Conservation (phyloP, 2,797 vertebrate species). For the Sarcoramphus papa region DNA sequence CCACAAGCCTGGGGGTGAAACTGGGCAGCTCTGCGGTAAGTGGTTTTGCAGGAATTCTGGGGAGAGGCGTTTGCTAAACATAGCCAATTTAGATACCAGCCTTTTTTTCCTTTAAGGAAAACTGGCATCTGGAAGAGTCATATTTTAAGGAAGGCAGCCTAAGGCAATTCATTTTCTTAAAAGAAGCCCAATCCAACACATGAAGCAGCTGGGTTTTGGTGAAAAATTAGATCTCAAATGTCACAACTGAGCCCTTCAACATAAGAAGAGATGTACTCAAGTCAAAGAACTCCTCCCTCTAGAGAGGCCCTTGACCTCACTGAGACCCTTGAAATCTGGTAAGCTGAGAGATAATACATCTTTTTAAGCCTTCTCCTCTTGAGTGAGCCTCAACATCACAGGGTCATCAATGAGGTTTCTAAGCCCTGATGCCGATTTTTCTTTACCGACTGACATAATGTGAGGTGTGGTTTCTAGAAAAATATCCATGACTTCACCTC, state of each 20-base stretch:
- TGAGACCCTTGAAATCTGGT: background rate
- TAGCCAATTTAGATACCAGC: background rate
- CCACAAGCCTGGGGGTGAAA: background rate
- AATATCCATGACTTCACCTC: background rate
- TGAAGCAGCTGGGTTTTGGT: background rate
- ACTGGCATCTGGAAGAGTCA: background rate
- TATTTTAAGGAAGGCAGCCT: conserved; percentile 37
- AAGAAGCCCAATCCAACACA: background rate
- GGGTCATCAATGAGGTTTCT: background rate
- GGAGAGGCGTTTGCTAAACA: conserved; percentile 3
- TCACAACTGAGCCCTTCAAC: background rate
- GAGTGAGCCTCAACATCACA: background rate
- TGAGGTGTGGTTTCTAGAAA: background rate
- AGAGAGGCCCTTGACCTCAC: background rate
- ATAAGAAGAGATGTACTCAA: background rate
- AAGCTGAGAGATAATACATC: background rate
- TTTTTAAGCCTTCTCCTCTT: background rate
- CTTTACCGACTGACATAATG: background rate
- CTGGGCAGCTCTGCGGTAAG: background rate
- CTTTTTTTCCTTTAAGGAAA: conserved; percentile 1
- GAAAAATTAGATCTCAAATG: conserved; percentile 15
- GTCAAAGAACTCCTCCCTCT: background rate
- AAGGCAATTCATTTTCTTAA: conserved; percentile 21
- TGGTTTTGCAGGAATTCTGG: conserved; percentile 1
- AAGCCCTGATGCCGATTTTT: background rate